Base-by-base conservation (phyloP, 2,888 invertebrate genomes). In the Boloria euphrosyne region DNA sequence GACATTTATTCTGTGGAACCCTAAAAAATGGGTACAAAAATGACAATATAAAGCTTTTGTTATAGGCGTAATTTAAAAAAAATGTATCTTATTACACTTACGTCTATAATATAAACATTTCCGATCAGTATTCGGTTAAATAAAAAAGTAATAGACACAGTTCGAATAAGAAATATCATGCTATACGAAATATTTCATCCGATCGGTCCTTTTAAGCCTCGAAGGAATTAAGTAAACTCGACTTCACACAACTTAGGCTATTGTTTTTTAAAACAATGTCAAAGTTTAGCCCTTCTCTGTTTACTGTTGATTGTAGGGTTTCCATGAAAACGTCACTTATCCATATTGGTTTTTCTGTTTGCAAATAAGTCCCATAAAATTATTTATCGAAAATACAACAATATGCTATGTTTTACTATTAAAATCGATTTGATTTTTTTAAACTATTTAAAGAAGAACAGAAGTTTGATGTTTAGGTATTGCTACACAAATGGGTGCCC, bases 221-320 rank as follows among this genome's bases (percentile, higher is more conserved):
- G n/a, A 55, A 43, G n/a, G 46, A 27, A 43, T 58, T 17, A 58
- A 69, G 47, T 58, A 58, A 70, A 68, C 62, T 66, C 57, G 59
- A 65, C 78, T 77, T 74, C 74, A 69, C 87, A 86, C 81, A 89
- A 84, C 82, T 82, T 79, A 73, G 81, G 82, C 84, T 86, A 89
- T 88, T 83, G 83, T 83, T 88, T 87, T 85, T 84, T 78, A 83
- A 81, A 88, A 87, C 84, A 86, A 87, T 87, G 87, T 84, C 81
- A 79, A 83, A 86, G 85, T 87, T 85, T 83, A 86, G 78, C 79
- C 79, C 76, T 75, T 76, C 74, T 75, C 75, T 79, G 80, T 81
- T 82, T 80, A 78, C 74, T 74, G 70, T 71, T 71, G n/a, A 77
- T 73, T 75, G 76, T 78, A 77, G 77, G 79, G 78, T 79, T 75